These are phyloP conservation scores for Chrysogorgia sp. DNA, from an alignment of 92 coral and sea anemone genomes.

Conservation along the genomic window DNA sequence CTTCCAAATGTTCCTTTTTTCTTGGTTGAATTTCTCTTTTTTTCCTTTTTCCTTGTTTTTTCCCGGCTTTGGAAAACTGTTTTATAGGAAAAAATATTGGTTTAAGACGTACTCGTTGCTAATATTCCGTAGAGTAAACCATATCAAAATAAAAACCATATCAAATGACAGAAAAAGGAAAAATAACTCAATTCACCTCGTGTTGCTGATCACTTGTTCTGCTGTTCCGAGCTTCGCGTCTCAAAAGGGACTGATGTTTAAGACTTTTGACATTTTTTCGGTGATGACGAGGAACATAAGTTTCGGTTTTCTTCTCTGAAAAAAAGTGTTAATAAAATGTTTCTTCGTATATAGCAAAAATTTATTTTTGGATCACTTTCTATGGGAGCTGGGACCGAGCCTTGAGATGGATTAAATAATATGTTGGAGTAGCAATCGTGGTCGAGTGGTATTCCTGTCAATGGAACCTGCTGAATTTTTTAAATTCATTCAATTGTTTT, in stretches of 20 bases:
- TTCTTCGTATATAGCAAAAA: too few species aligned
- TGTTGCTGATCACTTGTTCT: slow-evolving; percentile 15
- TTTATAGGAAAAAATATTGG: neutral
- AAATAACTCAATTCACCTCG: neutral
- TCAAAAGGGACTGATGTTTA: slow-evolving; percentile 26
- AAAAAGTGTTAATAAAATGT: slow-evolving; percentile 29
- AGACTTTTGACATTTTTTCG: slow-evolving; percentile 35
- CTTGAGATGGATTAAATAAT: too few species aligned
- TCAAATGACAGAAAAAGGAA: neutral
- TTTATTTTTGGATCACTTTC: too few species aligned
- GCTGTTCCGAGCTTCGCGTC: slow-evolving; percentile 27
- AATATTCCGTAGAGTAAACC: too few species aligned
- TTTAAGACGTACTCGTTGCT: too few species aligned
- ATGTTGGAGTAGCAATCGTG: too few species aligned
- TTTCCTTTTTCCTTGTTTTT: too few species aligned
- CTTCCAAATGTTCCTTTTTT: too few species aligned
- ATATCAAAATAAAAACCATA: neutral
- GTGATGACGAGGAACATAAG: slow-evolving; percentile 34
- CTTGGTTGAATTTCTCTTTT: too few species aligned
- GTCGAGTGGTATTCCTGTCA: too few species aligned
- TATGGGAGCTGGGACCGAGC: neutral
- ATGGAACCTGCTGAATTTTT: too few species aligned
- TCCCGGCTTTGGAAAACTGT: neutral
- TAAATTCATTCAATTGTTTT: too few species aligned
- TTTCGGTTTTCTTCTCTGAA: slow-evolving; percentile 16